Base-by-base conservation (phyloP, 2,888 invertebrate genomes). In the Mythimna pallens region DNA sequence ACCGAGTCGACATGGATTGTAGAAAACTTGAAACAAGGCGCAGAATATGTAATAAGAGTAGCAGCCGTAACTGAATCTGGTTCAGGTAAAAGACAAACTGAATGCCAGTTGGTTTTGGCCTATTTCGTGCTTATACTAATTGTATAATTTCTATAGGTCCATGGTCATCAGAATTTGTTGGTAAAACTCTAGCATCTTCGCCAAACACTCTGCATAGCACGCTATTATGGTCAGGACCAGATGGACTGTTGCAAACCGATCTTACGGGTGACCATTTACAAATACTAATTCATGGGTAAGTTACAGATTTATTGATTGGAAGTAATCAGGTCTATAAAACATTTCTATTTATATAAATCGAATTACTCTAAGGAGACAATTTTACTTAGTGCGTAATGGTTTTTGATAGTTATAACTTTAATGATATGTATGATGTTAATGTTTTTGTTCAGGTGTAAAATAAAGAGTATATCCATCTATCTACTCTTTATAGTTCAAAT, bases 211-310 rank as follows among this genome's bases (percentile, higher is more conserved):
- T 97, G 61, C 96, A 97, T 81, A 97, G 97, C 43, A 96, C 97
- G 0, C 96, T 98, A 62, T 90, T 98, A 9, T 98, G 98, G 98
- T 98, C 98, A 0, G 97, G 98, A 0, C 97, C 97, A 1, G 97
- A 98, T 77, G 98, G 98, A 1, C 93, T 99, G 0, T 92, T 98
- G n/a, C 97, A 97, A 87, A 98, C 98, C n/a, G 98, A 99, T 89
- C 97, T 98, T 4, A 97, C 98, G 20, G 98, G 98, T 7, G 98
- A 98, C 87, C 97, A 98, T 87, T 96, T 98, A 22, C 97, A 97
- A 87, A 97, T 97, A 0, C 88, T 98, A 34, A 97, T 98, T 73
- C 97, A 97, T 83, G 97, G 93, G 93, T 94, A 87, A 61, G 61
- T 22, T 14, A 4, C 20, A 58, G 20, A 34, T 34, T 58, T 58